Evolutionary conservation across 2,797 vertebrate species (phyloP).

Genomic region (Tangara arthus): DNA sequence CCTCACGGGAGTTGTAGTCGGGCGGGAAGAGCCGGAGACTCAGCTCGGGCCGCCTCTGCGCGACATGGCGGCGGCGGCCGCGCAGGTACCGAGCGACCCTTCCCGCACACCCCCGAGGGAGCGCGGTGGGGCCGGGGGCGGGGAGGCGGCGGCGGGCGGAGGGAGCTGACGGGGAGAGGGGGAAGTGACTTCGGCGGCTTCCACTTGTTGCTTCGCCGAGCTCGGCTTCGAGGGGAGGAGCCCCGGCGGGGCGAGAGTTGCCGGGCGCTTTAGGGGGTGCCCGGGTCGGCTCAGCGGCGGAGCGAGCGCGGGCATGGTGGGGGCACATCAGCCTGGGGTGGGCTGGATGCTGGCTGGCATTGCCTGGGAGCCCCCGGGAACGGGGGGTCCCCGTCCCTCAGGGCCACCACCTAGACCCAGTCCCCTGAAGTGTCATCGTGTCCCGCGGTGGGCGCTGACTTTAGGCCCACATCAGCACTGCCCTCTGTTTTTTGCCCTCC

Average conservation of each 20-base stretch:
- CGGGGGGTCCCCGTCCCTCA: not conserved
- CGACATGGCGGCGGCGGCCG: conserved; percentile 36
- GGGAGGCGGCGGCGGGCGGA: not conserved
- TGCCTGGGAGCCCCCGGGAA: not conserved
- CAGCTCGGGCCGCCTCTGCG: not conserved
- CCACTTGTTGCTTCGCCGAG: conserved; percentile 29
- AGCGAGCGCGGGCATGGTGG: not conserved
- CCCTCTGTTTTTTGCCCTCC: not conserved
- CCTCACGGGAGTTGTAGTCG: conserved; percentile 55
- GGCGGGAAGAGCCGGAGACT: not conserved
- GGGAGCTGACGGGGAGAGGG: too few relatives aligned
- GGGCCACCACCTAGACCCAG: too few relatives aligned
- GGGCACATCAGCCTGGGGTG: not conserved
- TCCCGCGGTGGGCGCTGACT: not conserved
- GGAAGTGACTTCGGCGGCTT: not conserved
- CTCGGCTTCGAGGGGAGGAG: not conserved
- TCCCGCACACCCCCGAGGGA: not conserved
- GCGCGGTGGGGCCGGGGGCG: not conserved
- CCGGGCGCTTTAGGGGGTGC: not conserved
- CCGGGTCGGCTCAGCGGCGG: not conserved
- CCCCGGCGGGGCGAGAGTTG: not conserved
- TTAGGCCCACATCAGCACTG: not conserved
- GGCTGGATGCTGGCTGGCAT: not conserved
- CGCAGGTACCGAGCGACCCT: conserved; percentile 1
- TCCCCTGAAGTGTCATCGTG: not conserved